Evolutionary conservation across 1,140 invertebrate genomes (phyloP).

Genomic region (Scaptomyza pallida): DNA sequence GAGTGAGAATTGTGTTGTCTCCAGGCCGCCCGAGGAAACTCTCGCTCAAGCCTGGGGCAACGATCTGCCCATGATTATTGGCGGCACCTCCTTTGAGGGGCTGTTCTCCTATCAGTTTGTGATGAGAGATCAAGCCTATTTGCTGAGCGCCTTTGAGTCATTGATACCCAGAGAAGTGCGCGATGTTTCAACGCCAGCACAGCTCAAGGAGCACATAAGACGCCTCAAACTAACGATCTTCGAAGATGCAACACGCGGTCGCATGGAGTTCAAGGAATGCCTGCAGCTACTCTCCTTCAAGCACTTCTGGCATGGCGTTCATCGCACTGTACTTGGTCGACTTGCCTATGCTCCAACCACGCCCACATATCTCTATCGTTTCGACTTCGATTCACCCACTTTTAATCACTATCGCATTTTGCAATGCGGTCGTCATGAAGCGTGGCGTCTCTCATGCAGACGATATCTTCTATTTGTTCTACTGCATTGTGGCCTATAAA

Average conservation of each 20-base stretch:
- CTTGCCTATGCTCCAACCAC: slow-evolving; percentile 61
- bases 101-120: slow-evolving; percentile 62
- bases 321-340: slow-evolving; percentile 63
- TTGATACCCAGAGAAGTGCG: slow-evolving; percentile 53
- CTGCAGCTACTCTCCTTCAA: slow-evolving; percentile 67
- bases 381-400: slow-evolving; percentile 79
- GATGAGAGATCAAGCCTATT: slow-evolving; percentile 44
- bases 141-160: slow-evolving; percentile 55
- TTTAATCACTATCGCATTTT: slow-evolving; percentile 70
- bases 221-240: slow-evolving; percentile 55
- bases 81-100: slow-evolving; percentile 82
- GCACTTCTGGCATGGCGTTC: slow-evolving; percentile 79
- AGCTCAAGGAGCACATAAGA: slow-evolving; percentile 47
- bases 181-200: slow-evolving; percentile 10
- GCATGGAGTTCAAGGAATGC: slow-evolving; percentile 56
- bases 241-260: slow-evolving; percentile 49
- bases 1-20: slow-evolving; percentile 65
- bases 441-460: slow-evolving; percentile 86
- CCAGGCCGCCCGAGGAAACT: slow-evolving; percentile 62
- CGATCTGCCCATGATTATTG: slow-evolving; percentile 81
- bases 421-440: slow-evolving; percentile 70
- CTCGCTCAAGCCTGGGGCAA: slow-evolving; percentile 76
- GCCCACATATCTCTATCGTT: slow-evolving; percentile 84
- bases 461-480: slow-evolving; percentile 87
- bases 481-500: slow-evolving; percentile 81